These are phyloP conservation scores for Nasonia oneida DNA, from an alignment of 2,888 invertebrate species.

Conservation along the genomic window DNA sequence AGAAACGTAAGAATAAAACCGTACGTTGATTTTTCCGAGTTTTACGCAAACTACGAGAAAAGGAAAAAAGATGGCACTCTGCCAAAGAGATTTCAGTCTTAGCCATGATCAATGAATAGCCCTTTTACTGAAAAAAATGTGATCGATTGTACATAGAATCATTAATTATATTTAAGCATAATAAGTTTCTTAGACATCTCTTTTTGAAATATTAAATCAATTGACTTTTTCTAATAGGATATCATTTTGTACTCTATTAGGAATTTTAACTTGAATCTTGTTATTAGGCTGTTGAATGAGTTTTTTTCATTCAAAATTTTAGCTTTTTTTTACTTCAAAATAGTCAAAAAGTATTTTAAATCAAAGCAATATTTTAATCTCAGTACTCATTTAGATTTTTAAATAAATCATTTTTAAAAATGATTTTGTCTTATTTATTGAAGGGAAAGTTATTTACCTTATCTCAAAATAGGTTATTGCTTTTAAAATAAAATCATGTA, in stretches of 20 bases:
- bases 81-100: constrained; percentile 78
- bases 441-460: background rate
- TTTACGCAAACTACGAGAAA: constrained; percentile 86
- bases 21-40: constrained; percentile 92
- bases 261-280: background rate
- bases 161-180: background rate
- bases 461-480: background rate
- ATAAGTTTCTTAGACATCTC: background rate
- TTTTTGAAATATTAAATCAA: background rate
- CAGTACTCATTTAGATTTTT: background rate
- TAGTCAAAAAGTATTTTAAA: background rate
- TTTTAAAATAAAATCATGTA: background rate
- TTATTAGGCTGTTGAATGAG: background rate
- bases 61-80: constrained; percentile 85
- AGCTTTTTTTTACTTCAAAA: background rate
- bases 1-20: constrained; percentile 85
- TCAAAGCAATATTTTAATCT: background rate
- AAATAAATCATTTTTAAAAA: background rate
- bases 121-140: background rate
- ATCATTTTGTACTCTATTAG: background rate
- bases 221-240: background rate
- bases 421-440: background rate
- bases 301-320: background rate
- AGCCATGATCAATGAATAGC: background rate
- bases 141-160: background rate